These are phyloP conservation scores for Heterodera schachtii DNA, from an alignment of 1,140 invertebrate species.

Conservation along the genomic window DNA sequence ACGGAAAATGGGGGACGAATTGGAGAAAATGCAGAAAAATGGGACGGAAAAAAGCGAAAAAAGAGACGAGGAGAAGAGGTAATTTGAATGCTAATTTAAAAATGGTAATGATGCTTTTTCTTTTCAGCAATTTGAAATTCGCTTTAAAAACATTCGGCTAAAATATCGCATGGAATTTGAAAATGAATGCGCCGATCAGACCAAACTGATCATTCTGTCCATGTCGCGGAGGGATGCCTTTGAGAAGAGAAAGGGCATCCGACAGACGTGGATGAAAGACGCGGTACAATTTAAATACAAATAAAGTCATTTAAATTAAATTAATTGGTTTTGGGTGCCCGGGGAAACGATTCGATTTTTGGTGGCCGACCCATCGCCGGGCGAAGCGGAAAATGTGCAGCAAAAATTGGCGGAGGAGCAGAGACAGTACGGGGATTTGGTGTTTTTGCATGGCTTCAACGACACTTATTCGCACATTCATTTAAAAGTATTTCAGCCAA, in stretches of 20 bases:
- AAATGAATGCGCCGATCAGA: neutral
- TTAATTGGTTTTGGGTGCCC: neutral
- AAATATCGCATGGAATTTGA: neutral
- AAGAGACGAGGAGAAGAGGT: no score
- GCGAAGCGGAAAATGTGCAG: neutral
- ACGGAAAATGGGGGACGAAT: no score
- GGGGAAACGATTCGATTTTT: neutral
- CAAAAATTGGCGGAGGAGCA: neutral
- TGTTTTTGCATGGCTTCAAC: neutral
- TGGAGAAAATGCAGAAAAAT: no score
- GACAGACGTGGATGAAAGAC: neutral
- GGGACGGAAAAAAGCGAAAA: no score
- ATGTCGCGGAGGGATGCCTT: neutral
- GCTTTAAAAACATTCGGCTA: neutral
- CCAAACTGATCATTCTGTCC: neutral
- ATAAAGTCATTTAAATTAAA: neutral
- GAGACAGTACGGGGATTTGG: neutral
- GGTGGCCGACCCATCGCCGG: neutral
- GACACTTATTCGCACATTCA: neutral
- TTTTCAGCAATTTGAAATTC: neutral
- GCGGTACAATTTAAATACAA: neutral
- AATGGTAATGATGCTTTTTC: no score
- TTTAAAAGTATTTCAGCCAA: neutral
- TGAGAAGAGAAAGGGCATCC: conserved; percentile 10
- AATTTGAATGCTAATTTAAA: no score